phyloP scores from a whole-genome alignment of 2,888 invertebrate genomes.

The Eupithecia tripunctaria region DNA sequence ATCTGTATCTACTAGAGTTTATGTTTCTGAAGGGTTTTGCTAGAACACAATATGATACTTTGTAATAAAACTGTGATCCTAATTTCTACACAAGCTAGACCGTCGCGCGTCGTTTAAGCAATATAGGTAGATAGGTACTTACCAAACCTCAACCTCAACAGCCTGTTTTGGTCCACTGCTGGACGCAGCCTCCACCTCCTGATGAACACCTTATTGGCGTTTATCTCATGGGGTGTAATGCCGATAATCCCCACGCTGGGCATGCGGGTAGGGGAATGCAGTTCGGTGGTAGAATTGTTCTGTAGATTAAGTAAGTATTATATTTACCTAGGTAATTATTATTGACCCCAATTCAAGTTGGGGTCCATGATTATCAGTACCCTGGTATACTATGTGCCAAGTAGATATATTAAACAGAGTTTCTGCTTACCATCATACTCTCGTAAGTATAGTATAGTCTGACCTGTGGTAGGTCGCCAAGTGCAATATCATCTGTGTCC shows the following conservation, averaged over 20 bases:
- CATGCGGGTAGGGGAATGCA: no score
- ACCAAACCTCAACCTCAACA: no score
- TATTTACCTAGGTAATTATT: no score
- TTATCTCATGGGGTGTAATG: no score
- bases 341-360: background rate
- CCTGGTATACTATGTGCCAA: background rate
- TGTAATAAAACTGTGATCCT: background rate
- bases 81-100: background rate
- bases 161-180: no score
- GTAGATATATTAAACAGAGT: no score
- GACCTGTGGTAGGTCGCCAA: conserved; percentile 4
- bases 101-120: background rate
- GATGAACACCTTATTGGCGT: no score
- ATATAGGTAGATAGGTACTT: no score
- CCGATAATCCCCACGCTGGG: no score
- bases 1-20: background rate
- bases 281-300: no score
- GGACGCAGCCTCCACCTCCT: no score
- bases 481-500: conserved; percentile 12
- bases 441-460: background rate
- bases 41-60: background rate
- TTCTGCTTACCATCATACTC: background rate
- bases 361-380: background rate
- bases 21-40: background rate
- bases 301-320: no score